Evolutionary conservation across 2,888 invertebrate genomes (phyloP), one percentile per base, ranked within the genome.

Genomic region (Melipona bicolor): DNA sequence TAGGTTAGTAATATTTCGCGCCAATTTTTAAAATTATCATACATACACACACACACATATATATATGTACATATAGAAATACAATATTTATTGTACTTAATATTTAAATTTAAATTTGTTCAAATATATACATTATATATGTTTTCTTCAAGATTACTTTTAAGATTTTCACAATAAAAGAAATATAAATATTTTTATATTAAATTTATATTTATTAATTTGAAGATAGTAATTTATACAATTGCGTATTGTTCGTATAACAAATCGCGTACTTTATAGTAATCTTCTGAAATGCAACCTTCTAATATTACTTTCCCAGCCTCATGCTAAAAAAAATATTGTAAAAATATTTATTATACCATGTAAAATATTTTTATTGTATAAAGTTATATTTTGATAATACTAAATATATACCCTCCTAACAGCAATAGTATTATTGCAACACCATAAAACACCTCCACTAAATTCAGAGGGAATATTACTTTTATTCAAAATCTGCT

Each of bases 241-340:
- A 99, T 98, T 79, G 99, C 99, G 95, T 99, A 99, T 94, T 99
- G 99, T 87, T 98, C 97, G 94, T 99, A 99, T 52, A 99, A 95
- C 59, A 99, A 95, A 90, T 98, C 98, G 79, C 99, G 96, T 69
- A 99, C 97, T 96, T 96, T 97, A 95, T 97, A 99, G 95, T 99
- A 99, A 89, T 99, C 99, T 91, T 99, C 98, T 13, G 98, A 98
- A 0, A 99, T 95, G 79, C 98, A 97, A 0, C 99, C 99, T 95
- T 99, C 99, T 82, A 99, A 95, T 56, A 98, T 97, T 61, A 99
- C 97, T 92, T 97, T 97, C 0, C 99, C 99, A 75, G 97, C 97
- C 92, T 99, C 99, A 95, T 98, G 97, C 97, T 98, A 32, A 95
- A 90, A 96, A 96, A 85, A 92, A 68, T 49, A 0, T n/a, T 3